Percentiles rank a stretch among this genome's conserved stretches.
Conservation (phyloP, 1,140 invertebrate genomes). For the Portunus trituberculatus region DNA sequence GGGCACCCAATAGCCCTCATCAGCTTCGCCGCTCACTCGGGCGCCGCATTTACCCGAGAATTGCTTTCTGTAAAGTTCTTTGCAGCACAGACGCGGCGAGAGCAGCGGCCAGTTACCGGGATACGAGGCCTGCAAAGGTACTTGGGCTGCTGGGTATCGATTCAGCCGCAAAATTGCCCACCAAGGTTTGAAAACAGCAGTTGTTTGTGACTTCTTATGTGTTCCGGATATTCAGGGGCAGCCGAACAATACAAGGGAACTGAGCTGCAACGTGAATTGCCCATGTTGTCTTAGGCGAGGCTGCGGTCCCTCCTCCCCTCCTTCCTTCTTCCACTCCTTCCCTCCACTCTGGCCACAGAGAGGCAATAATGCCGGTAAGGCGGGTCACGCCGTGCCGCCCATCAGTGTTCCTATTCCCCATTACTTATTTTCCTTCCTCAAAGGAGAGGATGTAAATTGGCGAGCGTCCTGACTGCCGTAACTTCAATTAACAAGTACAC, state of each 20-base stretch:
- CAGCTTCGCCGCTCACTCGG: background rate
- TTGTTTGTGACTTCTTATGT: constrained; percentile 4
- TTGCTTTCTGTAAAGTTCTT: background rate
- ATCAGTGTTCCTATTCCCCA: no score
- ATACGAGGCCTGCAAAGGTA: background rate
- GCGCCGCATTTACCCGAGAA: background rate
- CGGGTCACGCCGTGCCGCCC: no score
- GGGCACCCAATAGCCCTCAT: background rate
- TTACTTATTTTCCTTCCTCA: no score
- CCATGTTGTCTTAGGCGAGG: background rate
- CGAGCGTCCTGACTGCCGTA: no score
- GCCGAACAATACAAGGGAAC: background rate
- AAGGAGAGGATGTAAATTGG: no score
- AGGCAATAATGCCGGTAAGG: no score
- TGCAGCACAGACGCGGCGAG: background rate
- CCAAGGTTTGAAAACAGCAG: constrained; percentile 12
- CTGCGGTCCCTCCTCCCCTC: background rate
- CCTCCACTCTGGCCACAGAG: no score
- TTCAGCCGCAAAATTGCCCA: constrained; percentile 10
- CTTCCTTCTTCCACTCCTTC: no score
- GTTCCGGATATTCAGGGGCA: constrained; percentile 9
- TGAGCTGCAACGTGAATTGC: background rate
- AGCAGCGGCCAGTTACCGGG: constrained; percentile 8
- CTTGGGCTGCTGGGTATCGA: background rate
- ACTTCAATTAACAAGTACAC: no score